A percentile compares a stretch with the other conserved stretches of the same genome.
Conservation (phyloP, 2,113 vertebrate species). For the Hyperopisus bebe region DNA sequence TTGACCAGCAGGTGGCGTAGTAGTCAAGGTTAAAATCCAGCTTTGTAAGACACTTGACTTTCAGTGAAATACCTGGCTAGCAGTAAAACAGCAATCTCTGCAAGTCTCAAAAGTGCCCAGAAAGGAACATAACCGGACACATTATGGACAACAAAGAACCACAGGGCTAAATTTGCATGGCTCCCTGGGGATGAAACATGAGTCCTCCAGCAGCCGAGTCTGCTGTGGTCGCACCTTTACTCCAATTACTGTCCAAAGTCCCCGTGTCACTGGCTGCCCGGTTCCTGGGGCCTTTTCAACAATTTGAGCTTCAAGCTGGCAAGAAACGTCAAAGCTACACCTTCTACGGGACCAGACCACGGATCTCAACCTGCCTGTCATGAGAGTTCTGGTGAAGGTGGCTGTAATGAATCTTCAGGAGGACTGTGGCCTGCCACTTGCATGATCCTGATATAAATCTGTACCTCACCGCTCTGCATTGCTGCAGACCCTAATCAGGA, state of each 20-base stretch:
- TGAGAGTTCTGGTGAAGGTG: neutral
- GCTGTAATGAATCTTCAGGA: neutral
- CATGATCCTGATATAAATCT: neutral
- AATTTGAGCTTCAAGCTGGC: neutral
- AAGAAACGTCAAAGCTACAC: neutral
- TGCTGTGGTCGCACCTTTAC: neutral
- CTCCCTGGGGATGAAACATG: neutral
- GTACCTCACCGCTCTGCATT: neutral
- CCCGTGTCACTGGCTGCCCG: neutral
- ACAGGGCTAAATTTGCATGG: neutral
- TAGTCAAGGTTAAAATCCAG: neutral
- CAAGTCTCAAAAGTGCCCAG: constrained; percentile 1
- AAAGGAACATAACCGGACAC: neutral
- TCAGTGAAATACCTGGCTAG: neutral
- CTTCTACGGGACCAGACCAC: neutral
- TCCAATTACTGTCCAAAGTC: neutral
- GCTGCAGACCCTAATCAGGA: neutral
- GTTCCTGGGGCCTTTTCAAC: neutral
- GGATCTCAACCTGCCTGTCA: neutral
- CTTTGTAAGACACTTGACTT: neutral
- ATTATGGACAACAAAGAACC: neutral
- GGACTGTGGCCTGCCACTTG: neutral
- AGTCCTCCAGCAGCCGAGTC: neutral
- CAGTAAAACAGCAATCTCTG: neutral
- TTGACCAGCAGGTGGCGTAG: neutral